phyloP scores from a whole-genome alignment of 2,888 invertebrate species.

The Acleris sparsana region DNA sequence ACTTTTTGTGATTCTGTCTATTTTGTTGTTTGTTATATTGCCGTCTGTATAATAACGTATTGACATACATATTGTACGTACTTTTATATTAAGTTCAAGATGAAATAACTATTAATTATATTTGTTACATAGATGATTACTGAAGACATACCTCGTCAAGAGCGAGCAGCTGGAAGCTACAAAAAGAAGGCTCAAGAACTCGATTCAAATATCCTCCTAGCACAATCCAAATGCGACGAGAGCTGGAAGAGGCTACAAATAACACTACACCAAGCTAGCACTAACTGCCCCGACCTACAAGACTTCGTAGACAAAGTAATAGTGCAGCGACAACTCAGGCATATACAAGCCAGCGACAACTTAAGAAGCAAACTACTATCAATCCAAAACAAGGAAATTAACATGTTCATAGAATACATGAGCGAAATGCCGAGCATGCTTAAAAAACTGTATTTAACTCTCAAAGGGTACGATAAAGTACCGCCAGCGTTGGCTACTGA shows the following conservation, averaged over 20 bases:
- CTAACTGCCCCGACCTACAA: constrained; percentile 56
- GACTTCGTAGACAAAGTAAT: constrained; percentile 60
- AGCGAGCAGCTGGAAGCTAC: constrained; percentile 67
- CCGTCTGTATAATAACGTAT: no score
- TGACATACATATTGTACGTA: no score
- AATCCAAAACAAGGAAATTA: constrained; percentile 79
- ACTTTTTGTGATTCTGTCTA: no score
- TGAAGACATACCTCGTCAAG: constrained; percentile 73
- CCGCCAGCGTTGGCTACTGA: constrained; percentile 82
- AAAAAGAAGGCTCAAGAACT: constrained; percentile 61
- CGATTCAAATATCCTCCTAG: constrained; percentile 60
- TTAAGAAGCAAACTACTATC: constrained; percentile 59
- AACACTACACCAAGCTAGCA: constrained; percentile 55
- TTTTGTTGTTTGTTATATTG: no score
- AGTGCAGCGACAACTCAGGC: constrained; percentile 62
- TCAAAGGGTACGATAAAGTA: constrained; percentile 83
- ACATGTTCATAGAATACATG: constrained; percentile 75
- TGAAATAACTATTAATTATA: no score
- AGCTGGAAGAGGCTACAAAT: constrained; percentile 53
- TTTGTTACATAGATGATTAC: constrained; percentile 59
- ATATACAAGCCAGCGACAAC: constrained; percentile 68
- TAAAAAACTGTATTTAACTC: constrained; percentile 82
- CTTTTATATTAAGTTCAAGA: no score
- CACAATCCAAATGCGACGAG: constrained; percentile 64
- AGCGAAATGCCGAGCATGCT: constrained; percentile 80